Percentiles rank a stretch among this genome's conserved stretches.
phyloP scores from a whole-genome alignment of 2,113 vertebrate genomes.

The Hystrix brachyura region DNA sequence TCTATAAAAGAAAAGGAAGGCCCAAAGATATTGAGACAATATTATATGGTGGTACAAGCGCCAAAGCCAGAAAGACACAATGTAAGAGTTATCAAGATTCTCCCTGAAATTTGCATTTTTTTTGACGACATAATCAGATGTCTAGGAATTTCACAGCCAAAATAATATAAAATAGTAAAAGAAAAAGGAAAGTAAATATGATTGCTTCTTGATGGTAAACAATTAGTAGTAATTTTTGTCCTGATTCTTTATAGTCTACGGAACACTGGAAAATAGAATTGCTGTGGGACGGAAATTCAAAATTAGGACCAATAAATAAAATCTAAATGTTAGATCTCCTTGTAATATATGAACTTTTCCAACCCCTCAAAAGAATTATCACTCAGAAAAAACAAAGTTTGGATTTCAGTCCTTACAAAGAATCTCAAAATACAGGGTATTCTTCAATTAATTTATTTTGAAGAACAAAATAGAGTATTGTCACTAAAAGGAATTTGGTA shows the following conservation, averaged over 20 bases:
- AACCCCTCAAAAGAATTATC: not conserved
- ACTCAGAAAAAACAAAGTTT: conserved; percentile 21
- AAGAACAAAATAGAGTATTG: conserved; percentile 47
- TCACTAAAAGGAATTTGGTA: conserved; percentile 46
- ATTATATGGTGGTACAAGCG: not conserved
- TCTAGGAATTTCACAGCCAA: not conserved
- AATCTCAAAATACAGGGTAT: conserved; percentile 36
- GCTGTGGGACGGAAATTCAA: not conserved
- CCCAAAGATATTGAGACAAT: not conserved
- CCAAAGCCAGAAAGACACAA: not conserved
- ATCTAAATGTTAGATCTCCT: not conserved
- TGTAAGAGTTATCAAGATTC: not conserved
- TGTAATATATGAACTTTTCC: not conserved
- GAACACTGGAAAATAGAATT: conserved; percentile 11
- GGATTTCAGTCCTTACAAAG: conserved; percentile 35
- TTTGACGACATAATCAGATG: not conserved
- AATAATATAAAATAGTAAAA: conserved; percentile 21
- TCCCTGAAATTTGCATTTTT: not conserved
- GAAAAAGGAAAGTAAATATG: conserved; percentile 26
- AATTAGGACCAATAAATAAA: not conserved
- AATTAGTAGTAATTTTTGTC: not conserved
- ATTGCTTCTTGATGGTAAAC: not conserved
- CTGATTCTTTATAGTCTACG: not conserved
- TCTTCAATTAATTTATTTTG: conserved; percentile 42
- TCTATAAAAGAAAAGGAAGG: conserved; percentile 12